These are phyloP conservation scores for Aspiorhynchus laticeps DNA, from an alignment of 2,113 vertebrate species.

Conservation along the genomic window DNA sequence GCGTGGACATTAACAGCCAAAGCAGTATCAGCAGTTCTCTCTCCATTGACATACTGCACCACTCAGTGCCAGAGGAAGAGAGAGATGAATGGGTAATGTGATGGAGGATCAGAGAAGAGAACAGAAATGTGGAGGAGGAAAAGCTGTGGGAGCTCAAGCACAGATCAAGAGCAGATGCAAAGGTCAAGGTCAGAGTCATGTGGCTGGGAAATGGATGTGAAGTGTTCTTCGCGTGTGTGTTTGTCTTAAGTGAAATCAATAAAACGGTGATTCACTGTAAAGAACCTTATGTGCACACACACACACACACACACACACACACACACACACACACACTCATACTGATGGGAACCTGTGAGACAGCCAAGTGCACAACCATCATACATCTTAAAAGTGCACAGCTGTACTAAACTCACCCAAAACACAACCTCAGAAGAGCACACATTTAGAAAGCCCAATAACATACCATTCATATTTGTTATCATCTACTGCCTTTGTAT, in stretches of 20 bases:
- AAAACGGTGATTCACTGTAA: constrained; percentile 33
- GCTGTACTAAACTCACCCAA: background rate
- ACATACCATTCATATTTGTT: background rate
- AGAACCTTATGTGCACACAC: background rate
- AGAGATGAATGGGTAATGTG: constrained; percentile 28
- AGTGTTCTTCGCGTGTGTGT: background rate
- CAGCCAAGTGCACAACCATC: background rate
- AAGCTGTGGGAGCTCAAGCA: constrained; percentile 24
- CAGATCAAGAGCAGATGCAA: constrained; percentile 22
- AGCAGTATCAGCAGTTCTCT: constrained; percentile 11
- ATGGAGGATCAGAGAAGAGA: background rate
- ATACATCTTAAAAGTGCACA: background rate
- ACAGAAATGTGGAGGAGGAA: constrained; percentile 11
- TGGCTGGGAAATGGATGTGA: constrained; percentile 25
- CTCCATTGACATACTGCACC: background rate
- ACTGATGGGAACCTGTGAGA: background rate
- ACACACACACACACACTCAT: background rate
- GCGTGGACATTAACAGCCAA: constrained; percentile 14
- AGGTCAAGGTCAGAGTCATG: constrained; percentile 36
- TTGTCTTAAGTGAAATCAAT: constrained; percentile 47
- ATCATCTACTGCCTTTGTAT: background rate
- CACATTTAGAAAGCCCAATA: background rate
- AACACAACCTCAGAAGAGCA: background rate
- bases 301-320: background rate
- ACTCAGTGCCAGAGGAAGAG: constrained; percentile 14